phyloP scores from a whole-genome alignment of 2,113 vertebrate genomes.

The Podarcis cretensis region DNA sequence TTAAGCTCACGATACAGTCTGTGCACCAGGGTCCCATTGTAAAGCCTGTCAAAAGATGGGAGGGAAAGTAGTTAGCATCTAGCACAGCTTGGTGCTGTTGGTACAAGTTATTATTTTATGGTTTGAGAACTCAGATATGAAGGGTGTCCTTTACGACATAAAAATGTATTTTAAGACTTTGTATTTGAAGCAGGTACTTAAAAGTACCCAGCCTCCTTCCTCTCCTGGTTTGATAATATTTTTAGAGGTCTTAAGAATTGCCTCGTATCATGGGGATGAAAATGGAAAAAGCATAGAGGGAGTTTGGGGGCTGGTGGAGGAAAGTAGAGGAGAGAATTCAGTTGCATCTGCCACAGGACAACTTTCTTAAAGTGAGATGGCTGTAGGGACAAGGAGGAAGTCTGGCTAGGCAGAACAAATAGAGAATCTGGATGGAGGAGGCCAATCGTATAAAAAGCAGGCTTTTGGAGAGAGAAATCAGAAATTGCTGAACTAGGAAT shows the following conservation, averaged over 20 bases:
- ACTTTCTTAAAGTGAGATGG: background rate
- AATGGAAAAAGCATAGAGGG: background rate
- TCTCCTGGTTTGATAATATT: background rate
- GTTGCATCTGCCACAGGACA: background rate
- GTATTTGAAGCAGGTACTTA: background rate
- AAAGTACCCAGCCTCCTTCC: background rate
- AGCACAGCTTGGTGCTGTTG: background rate
- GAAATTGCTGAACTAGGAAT: no score
- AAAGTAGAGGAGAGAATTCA: background rate
- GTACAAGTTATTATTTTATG: background rate
- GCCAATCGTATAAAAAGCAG: no score
- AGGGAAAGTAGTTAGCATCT: background rate
- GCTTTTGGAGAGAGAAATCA: no score
- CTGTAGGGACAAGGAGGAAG: background rate
- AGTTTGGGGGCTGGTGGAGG: background rate
- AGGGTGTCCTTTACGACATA: background rate
- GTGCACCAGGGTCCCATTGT: conserved; percentile 88
- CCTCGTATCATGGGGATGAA: no score
- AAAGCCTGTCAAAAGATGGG: conserved; percentile 80
- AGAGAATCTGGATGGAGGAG: no score
- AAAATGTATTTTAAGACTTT: background rate
- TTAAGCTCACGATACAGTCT: conserved; percentile 77
- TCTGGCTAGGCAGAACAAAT: background rate
- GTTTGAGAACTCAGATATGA: background rate
- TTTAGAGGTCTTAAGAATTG: background rate